These are phyloP conservation scores for Melipona quadrifasciata DNA, from an alignment of 1,140 invertebrate species.

Conservation along the genomic window DNA sequence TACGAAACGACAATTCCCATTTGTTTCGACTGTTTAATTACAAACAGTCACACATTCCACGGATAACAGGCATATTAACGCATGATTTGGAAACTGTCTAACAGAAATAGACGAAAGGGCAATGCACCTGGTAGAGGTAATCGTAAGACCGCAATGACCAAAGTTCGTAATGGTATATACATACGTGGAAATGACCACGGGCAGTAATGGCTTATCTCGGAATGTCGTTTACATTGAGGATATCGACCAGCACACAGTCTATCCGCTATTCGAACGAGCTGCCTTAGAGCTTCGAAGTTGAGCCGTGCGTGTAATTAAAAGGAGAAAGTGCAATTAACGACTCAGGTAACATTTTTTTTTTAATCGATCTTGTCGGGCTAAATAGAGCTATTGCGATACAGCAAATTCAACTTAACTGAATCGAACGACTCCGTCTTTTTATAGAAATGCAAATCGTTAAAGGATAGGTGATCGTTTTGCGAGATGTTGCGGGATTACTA, in stretches of 20 bases:
- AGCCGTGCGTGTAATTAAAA: slow-evolving; percentile 52
- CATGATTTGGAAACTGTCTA: slow-evolving; percentile 53
- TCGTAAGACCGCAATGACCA: slow-evolving; percentile 68
- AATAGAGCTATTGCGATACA: background rate
- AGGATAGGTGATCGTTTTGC: background rate
- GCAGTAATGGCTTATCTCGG: slow-evolving; percentile 15
- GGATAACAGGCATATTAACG: slow-evolving; percentile 41
- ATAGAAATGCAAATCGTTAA: slow-evolving; percentile 27
- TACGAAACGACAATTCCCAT: background rate
- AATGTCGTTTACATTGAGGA: slow-evolving; percentile 16
- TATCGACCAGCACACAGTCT: background rate
- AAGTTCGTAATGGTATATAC: slow-evolving; percentile 45
- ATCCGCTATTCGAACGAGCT: background rate
- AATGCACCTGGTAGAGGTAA: slow-evolving; percentile 60
- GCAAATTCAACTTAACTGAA: slow-evolving; percentile 22
- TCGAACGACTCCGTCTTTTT: slow-evolving; percentile 42
- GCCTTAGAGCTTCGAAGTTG: background rate
- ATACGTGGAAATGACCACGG: slow-evolving; percentile 7
- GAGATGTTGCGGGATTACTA: background rate
- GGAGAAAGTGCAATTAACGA: slow-evolving; percentile 63
- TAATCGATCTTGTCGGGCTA: slow-evolving; percentile 44
- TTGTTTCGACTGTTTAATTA: background rate
- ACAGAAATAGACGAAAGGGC: slow-evolving; percentile 18
- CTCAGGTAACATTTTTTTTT: slow-evolving; percentile 54
- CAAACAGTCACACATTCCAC: slow-evolving; percentile 36